These are phyloP conservation scores for Melieria crassipennis DNA, from an alignment of 2,888 invertebrate genomes.

Conservation along the genomic window DNA sequence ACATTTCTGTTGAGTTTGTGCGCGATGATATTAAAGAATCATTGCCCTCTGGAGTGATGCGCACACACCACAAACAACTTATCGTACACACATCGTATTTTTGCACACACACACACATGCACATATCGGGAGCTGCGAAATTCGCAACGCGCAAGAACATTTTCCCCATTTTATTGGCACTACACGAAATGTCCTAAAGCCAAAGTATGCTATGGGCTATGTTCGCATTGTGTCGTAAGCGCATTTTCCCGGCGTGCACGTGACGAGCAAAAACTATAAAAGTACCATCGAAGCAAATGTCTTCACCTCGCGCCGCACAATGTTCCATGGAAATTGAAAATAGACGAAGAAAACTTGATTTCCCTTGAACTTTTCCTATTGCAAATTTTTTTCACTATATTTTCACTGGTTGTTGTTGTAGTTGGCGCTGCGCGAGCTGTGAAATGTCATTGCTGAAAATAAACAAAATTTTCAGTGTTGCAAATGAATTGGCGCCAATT, in stretches of 20 bases:
- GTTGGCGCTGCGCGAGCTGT: not conserved
- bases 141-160: too few relatives aligned
- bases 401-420: not conserved
- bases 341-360: not conserved
- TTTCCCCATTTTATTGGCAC: too few relatives aligned
- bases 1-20: conserved; percentile 5
- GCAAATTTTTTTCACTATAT: not conserved
- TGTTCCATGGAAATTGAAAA: not conserved
- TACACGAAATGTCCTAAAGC: too few relatives aligned
- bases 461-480: not conserved
- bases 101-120: too few relatives aligned
- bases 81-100: too few relatives aligned
- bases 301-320: not conserved
- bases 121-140: too few relatives aligned
- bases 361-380: not conserved
- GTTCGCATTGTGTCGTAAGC: too few relatives aligned
- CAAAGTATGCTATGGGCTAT: too few relatives aligned
- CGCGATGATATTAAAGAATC: not conserved
- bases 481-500: not conserved
- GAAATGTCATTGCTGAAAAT: not conserved
- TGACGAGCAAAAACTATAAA: too few relatives aligned
- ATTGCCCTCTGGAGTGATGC: conserved; percentile 18
- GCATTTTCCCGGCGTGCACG: too few relatives aligned
- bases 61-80: not conserved
- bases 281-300: too few relatives aligned